Evolutionary conservation across 2,888 invertebrate genomes (phyloP), one percentile per base, ranked within the genome.

Genomic region (Diarsia brunnea): DNA sequence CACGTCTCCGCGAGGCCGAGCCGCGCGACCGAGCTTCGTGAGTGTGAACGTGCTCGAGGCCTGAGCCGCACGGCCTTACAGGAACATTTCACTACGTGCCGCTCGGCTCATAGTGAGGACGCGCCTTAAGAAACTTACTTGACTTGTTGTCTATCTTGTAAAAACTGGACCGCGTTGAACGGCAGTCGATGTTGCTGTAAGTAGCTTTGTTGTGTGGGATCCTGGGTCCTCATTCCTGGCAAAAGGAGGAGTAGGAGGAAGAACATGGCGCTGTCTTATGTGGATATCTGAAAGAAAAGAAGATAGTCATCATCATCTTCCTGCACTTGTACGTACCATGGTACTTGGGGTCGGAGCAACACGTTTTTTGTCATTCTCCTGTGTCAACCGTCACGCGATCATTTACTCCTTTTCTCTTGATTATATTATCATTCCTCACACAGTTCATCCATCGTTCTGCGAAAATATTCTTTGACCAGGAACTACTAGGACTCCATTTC

Each of bases 81-180:
- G n/a, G n/a, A n/a, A n/a, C n/a, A n/a, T n/a, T n/a, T n/a, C n/a
- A n/a, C n/a, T n/a, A n/a, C n/a, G n/a, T n/a, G n/a, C n/a, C n/a
- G n/a, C n/a, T n/a, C n/a, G n/a, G n/a, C n/a, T n/a, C n/a, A n/a
- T n/a, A n/a, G n/a, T n/a, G n/a, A n/a, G n/a, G n/a, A n/a, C n/a
- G n/a, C n/a, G n/a, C n/a, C n/a, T n/a, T n/a, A n/a, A 31, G 16
- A 27, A 8, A 43, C 94, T 93, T 84, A 96, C 96, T 93, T 94
- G 7, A 93, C 93, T n/a, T 94, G 92, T 43, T n/a, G 8, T 5
- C 90, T 90, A 1, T 83, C 75, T 4, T 92, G 89, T 12, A 94
- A 69, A 43, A 91, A 93, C 78, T 93, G 92, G 3, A 88, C 86
- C 1, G 90, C 60, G 27, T 92, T 87, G 58, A 90, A 92, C 0